Evolutionary conservation across 1,140 invertebrate genomes (phyloP), one percentile per base, ranked within the genome.

Genomic region (Drosophila subobscura): DNA sequence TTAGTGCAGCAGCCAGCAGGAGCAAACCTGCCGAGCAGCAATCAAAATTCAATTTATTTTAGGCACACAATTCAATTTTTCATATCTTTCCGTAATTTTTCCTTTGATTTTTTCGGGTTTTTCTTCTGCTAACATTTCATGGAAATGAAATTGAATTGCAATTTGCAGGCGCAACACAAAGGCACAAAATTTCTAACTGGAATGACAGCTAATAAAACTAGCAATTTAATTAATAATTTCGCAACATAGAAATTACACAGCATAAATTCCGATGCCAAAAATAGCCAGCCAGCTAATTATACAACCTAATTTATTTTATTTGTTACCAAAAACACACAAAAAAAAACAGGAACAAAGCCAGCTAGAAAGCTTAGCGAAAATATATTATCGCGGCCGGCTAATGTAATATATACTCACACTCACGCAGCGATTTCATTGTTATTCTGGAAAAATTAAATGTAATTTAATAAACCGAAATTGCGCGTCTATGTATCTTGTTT

Each of bases 41-140:
- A 86, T 86, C 83, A 81, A 83, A 88, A 75, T 76, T 72, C 68
- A 83, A 83, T 78, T 88, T 81, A 70, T 77, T 77, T 66, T 75
- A 76, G 59, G 54, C 61, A 68, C 52, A 49, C 65, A 81, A 72
- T 81, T 88, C 70, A 45, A 80, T 84, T 84, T 77, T 60, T 47
- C 16, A 65, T 60, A 71, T 78, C 54, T 74, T 53, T 33, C 52
- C 46, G 59, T 52, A 52, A 47, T 55, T 65, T 65, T 51, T 47
- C 25, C 29, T 33, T 22, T 53, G 20, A 33, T 56, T 73, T 25
- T 25, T 47, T 22, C 10, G 22, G n/a, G 20, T 73, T 68, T 73
- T 68, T 54, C 33, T 27, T 40, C 7, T 46, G n/a, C 8, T 54
- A 4, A 49, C 52, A 22, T 40, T 44, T 59, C 45, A 46, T 71